A percentile compares a stretch with the other conserved stretches of the same genome.
These are phyloP conservation scores for Oreochromis spilurus DNA, from an alignment of 2,113 vertebrate genomes.

Conservation along the genomic window DNA sequence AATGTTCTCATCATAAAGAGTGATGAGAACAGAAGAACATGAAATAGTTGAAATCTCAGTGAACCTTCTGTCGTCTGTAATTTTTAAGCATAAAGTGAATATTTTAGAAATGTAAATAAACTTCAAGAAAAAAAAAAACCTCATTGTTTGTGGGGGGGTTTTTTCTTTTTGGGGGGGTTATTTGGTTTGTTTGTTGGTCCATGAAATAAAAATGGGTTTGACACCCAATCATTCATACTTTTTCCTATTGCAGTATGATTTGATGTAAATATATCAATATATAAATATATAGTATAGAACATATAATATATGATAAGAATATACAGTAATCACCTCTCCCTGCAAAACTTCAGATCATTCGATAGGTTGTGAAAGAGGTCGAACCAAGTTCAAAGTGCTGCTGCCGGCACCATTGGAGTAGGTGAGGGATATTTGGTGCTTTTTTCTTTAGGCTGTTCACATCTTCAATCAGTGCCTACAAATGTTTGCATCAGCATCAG, in stretches of 20 bases:
- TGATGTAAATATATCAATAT: neutral
- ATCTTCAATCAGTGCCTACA: neutral
- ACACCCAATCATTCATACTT: neutral
- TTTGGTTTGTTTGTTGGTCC: neutral
- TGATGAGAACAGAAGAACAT: neutral
- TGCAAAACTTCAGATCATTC: neutral
- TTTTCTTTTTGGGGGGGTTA: neutral
- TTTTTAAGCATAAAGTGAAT: neutral
- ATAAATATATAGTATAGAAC: neutral
- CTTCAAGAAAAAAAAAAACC: accelerated
- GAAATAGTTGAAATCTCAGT: neutral
- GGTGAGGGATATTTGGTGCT: slow-evolving; percentile 16
- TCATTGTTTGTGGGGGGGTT: neutral
- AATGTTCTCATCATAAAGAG: neutral
- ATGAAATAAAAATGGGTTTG: neutral
- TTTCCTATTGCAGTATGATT: neutral
- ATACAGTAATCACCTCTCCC: neutral
- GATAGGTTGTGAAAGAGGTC: neutral
- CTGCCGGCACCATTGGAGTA: neutral
- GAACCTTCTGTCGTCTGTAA: neutral
- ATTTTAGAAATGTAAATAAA: neutral
- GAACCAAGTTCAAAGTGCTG: slow-evolving; percentile 10
- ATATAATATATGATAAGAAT: neutral
- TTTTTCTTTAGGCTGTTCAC: slow-evolving; percentile 8
- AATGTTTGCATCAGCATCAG: neutral